phyloP scores from a whole-genome alignment of 2,797 vertebrate species.

The Platalea minor region DNA sequence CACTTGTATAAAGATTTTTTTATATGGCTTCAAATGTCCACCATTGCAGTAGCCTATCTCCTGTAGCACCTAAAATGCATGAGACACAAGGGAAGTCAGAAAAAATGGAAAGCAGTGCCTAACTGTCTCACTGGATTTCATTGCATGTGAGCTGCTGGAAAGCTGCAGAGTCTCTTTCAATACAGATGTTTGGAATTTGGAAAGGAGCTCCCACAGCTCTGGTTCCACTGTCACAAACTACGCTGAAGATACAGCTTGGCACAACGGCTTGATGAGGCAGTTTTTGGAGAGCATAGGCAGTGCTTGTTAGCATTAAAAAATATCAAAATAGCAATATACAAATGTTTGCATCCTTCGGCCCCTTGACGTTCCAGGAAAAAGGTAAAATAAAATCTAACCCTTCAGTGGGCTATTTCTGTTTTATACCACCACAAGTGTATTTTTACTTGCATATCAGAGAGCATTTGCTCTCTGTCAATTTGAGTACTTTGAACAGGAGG shows the following conservation, averaged over 20 bases:
- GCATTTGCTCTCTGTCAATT: neutral
- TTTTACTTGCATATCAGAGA: neutral
- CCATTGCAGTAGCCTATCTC: neutral
- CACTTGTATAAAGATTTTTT: neutral
- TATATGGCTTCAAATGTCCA: neutral
- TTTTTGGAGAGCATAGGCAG: neutral
- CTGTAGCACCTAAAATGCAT: neutral
- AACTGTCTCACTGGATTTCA: neutral
- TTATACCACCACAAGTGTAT: neutral
- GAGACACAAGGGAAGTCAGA: neutral
- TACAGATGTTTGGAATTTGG: accelerated
- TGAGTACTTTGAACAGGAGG: neutral
- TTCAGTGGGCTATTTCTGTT: neutral
- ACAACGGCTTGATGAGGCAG: neutral
- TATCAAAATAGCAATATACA: neutral
- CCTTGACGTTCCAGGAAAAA: neutral
- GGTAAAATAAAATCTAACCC: neutral
- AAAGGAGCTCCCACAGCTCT: neutral
- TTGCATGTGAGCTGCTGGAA: neutral
- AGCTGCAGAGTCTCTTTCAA: neutral
- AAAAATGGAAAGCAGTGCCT: neutral
- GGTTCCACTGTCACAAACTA: neutral
- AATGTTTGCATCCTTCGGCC: neutral
- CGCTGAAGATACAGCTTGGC: neutral
- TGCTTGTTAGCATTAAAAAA: neutral